Evolutionary conservation across 2,113 vertebrate species (phyloP), one percentile per base, ranked within the genome.

Genomic region (Nothoprocta perdicaria): DNA sequence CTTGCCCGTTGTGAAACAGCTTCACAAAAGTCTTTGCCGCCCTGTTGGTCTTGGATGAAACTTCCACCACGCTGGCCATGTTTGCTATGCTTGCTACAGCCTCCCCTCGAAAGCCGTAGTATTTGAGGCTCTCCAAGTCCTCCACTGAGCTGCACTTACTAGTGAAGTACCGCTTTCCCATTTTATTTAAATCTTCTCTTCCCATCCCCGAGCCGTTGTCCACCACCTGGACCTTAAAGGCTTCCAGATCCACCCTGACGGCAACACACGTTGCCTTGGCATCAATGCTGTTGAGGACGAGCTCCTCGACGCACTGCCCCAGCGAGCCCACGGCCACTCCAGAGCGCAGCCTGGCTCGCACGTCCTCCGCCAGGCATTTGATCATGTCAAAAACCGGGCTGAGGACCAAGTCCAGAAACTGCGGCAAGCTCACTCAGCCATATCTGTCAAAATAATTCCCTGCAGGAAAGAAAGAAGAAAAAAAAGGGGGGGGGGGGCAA

Each of bases 221-320:
- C 62, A 99, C 96, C 17, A 99, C 99, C 91, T 99, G 99, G 15
- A 99, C 88, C 94, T 98, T 99, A 92, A 98, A 98, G n/a, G 98
- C 98, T 80, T 98, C 98, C 96, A 98, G 86, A 95, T 99, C 98
- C 92, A 99, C 93, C 73, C 99, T 97, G 88, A 99, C 48, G 26
- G 99, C 98, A 40, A 99, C 90, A 86, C 99, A 99, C n/a, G 98
- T 98, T 61, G 99, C 98, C 85, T 97, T 98, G 10, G 99, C 98
- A 88, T 99, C 99, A 3, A 99, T 96, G 96, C 99, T 98, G 73
- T 99, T 99, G 33, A 99, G 97, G 46, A 98, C 57, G 27, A 99
- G 98, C 87, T 99, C 99, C 94, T 99, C 99, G 8, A 99, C 98
- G 63, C 99, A 99, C 31, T 99, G 99, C 52, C 98, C 98, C 4